Evolutionary conservation across 2,113 vertebrate genomes (phyloP).

Genomic region (Lathamus discolor): DNA sequence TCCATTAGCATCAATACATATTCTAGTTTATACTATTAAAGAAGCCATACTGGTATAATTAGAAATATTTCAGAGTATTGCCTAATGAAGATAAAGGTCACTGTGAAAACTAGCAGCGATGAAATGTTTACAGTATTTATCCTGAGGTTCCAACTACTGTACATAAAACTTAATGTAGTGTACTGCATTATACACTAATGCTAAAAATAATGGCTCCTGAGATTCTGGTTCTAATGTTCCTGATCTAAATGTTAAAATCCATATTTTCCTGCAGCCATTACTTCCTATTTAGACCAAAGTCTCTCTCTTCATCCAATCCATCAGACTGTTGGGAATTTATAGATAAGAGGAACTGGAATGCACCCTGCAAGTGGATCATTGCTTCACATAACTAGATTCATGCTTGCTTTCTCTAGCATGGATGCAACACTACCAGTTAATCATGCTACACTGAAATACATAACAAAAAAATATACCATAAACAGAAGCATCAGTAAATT

Average conservation of each 20-base stretch:
- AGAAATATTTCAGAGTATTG: not conserved
- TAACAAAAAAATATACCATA: not conserved
- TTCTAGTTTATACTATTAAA: not conserved
- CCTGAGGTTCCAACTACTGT: not conserved
- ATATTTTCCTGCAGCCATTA: not conserved
- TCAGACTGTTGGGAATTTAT: not conserved
- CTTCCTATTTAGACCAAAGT: not conserved
- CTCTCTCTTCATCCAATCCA: not conserved
- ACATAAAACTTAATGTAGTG: slow-evolving; percentile 48
- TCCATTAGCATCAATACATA: not conserved
- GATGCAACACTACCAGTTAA: not conserved
- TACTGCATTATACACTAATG: not conserved
- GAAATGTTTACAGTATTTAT: slow-evolving; percentile 15
- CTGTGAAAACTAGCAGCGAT: not conserved
- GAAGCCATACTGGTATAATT: not conserved
- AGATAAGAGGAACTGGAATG: not conserved
- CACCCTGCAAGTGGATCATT: not conserved
- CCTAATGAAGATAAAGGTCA: slow-evolving; percentile 45
- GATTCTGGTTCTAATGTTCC: not conserved
- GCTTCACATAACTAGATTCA: not conserved
- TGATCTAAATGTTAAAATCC: not conserved
- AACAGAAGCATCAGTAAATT: not conserved
- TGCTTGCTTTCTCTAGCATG: not conserved
- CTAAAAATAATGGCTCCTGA: slow-evolving; percentile 29
- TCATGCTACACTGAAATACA: not conserved